phyloP scores from a whole-genome alignment of 2,797 vertebrate genomes.

The Myotis daubentonii region DNA sequence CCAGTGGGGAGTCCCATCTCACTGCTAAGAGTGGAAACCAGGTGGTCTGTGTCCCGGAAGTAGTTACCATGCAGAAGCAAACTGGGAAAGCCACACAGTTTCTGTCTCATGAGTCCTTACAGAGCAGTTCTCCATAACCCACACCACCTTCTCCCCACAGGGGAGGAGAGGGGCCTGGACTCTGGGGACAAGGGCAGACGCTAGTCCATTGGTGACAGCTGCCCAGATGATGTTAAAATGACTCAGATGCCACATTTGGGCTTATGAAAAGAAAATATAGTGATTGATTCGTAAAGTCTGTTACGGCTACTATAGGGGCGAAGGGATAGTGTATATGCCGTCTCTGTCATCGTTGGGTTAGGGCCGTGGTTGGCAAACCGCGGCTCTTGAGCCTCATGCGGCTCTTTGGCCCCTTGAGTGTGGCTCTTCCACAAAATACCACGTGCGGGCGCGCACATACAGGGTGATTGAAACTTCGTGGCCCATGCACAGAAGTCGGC shows the following conservation, averaged over 20 bases:
- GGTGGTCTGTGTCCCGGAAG: background rate
- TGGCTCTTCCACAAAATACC: too few species aligned
- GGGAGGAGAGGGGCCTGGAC: background rate
- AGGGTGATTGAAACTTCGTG: too few species aligned
- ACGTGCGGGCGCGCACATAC: too few species aligned
- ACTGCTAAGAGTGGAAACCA: background rate
- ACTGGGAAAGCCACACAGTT: background rate
- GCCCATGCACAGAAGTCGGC: too few species aligned
- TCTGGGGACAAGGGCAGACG: background rate
- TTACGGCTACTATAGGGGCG: accelerated
- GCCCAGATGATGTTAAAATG: background rate
- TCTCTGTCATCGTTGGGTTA: too few species aligned
- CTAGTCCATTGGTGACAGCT: background rate
- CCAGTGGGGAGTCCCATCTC: background rate
- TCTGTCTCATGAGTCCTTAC: background rate
- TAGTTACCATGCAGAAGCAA: background rate
- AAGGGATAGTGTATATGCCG: accelerated
- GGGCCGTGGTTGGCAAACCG: too few species aligned
- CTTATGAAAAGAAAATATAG: background rate
- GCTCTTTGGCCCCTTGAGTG: too few species aligned
- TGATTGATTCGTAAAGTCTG: background rate
- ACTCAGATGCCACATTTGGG: background rate
- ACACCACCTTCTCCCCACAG: too few species aligned
- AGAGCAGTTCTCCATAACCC: background rate
- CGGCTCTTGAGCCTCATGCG: too few species aligned